Percentiles rank a stretch among this genome's conserved stretches.
phyloP scores from a whole-genome alignment of 2,797 vertebrate species.

The Pangasius krempfi region DNA sequence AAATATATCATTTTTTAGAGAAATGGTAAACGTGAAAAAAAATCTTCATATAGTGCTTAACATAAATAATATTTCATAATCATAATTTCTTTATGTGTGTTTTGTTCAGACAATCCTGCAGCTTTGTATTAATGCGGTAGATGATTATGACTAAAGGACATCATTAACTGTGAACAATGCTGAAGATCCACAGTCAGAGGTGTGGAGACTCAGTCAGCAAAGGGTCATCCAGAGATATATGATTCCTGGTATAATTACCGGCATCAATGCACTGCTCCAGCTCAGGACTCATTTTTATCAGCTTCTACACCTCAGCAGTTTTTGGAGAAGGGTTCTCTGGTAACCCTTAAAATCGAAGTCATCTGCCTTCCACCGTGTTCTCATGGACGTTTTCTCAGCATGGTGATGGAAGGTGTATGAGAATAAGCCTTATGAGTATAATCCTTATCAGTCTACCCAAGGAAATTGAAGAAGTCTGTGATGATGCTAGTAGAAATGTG shows the following conservation, averaged over 20 bases:
- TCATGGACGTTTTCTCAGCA: neutral
- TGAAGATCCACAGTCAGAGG: neutral
- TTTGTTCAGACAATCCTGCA: neutral
- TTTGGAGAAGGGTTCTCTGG: neutral
- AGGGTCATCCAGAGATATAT: neutral
- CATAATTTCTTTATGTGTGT: neutral
- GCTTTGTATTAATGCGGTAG: neutral
- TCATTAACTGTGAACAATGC: neutral
- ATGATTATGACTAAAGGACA: neutral
- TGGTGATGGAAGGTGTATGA: neutral
- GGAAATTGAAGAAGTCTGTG: conserved; percentile 7
- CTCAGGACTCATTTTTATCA: conserved; percentile 1
- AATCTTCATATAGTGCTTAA: neutral
- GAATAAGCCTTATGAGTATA: conserved; percentile 13
- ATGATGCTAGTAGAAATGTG: neutral
- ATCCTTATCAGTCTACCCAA: conserved; percentile 9
- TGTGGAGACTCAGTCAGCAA: neutral
- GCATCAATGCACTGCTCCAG: conserved; percentile 18
- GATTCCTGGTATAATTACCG: conserved; percentile 4
- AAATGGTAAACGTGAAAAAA: neutral
- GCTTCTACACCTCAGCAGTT: neutral
- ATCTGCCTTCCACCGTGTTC: neutral
- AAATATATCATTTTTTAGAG: neutral
- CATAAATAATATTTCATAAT: neutral
- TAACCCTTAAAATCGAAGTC: neutral